Evolutionary conservation across 2,113 vertebrate genomes (phyloP), one percentile per base, ranked within the genome.

Genomic region (Haemorhous mexicanus): DNA sequence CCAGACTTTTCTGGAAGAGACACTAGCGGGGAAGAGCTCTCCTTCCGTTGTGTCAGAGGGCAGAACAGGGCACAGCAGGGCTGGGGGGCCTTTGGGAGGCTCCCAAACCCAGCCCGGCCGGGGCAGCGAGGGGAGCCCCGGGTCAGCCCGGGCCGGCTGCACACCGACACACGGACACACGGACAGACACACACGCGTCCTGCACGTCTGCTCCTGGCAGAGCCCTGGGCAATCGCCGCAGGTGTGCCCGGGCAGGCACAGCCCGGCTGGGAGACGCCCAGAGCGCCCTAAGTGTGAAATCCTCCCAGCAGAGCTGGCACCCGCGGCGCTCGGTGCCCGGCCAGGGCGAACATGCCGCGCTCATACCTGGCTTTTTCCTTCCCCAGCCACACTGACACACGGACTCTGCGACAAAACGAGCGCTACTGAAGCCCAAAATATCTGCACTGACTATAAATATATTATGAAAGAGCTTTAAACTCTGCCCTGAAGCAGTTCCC

Each of bases 381-480:
- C 1, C 26, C 69, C 74, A 59, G 46, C 70, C 70, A 6, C 33
- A 69, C 1, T 74, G 94, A 77, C 93, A 95, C 91, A 69, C 5
- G 74, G 93, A 55, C 74, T 69, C 89, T 91, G 95, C 58, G 75
- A 89, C 94, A 95, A 76, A 96, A 87, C 10, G 70, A 96, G 64
- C 23, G 89, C 78, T 62, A 39, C 84, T 5, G 66, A 43, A 72
- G 73, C 73, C 91, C 91, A 19, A 77, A 90, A 95, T 95, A 94
- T 69, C 93, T 79, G 93, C 91, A 32, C 91, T 28, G 94, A 93
- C 94, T 93, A 91, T 93, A 90, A 94, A 94, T 94, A 84, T 43
- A 62, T 92, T 68, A 91, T 95, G 94, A 85, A 93, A 95, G 72
- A 82, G 91, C 72, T 77, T 59, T 77, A 87, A 94, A 94, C 43